These are phyloP conservation scores for Scomber scombrus DNA, from an alignment of 2,113 vertebrate genomes.

Conservation along the genomic window DNA sequence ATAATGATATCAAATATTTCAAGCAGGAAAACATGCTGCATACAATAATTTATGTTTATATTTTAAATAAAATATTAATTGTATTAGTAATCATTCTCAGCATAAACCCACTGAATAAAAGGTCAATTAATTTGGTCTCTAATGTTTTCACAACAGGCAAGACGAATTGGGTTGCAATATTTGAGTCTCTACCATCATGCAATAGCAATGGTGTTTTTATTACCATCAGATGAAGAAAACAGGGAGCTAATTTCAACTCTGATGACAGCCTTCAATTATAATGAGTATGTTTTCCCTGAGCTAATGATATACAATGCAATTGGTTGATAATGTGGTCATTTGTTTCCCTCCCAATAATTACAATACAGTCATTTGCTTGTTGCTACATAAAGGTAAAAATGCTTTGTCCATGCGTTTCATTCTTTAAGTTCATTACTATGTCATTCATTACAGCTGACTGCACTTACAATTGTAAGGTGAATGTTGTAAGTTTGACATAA, in stretches of 20 bases:
- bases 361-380: constrained; percentile 28
- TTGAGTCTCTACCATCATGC: constrained; percentile 22
- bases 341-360: constrained; percentile 46
- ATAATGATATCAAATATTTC: constrained; percentile 11
- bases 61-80: constrained; percentile 13
- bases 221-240: constrained; percentile 52
- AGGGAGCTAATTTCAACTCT: constrained; percentile 61
- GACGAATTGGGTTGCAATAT: constrained; percentile 36
- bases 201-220: constrained; percentile 40
- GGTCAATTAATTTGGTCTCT: constrained; percentile 18
- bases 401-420: background rate
- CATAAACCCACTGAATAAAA: constrained; percentile 1
- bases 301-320: constrained; percentile 58
- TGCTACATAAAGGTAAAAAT: constrained; percentile 47
- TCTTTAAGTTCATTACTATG: constrained; percentile 16
- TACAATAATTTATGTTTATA: background rate
- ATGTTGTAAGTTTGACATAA: background rate
- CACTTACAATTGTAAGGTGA: background rate
- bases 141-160: constrained; percentile 32
- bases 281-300: constrained; percentile 46
- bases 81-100: constrained; percentile 13
- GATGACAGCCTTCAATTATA: constrained; percentile 56
- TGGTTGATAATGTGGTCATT: constrained; percentile 53
- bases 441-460: constrained; percentile 14
- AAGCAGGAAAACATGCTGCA: background rate